These are phyloP conservation scores for Neelides folsomi DNA, from an alignment of 2,888 invertebrate species.

Conservation along the genomic window DNA sequence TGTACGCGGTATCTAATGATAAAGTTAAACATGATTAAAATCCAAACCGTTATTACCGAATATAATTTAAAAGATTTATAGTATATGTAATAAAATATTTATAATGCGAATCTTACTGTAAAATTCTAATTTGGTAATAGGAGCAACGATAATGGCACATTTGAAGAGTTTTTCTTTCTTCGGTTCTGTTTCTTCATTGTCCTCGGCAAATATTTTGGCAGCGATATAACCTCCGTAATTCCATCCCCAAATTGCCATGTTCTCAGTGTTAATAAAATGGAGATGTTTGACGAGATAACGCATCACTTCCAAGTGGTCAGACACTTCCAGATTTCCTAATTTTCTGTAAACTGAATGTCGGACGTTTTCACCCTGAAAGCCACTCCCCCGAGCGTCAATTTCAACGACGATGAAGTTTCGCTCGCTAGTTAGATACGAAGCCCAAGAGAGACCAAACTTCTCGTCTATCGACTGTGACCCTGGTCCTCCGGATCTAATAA, in stretches of 20 bases:
- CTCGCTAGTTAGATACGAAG: conserved; percentile 67
- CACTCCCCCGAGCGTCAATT: conserved; percentile 79
- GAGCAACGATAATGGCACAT: conserved; percentile 74
- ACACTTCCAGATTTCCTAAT: conserved; percentile 58
- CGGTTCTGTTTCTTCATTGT: too few relatives aligned
- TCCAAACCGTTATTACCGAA: too few relatives aligned
- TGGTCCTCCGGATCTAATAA: conserved; percentile 51
- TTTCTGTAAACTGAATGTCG: conserved; percentile 59
- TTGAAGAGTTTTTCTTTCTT: conserved; percentile 63
- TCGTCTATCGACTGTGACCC: conserved; percentile 74
- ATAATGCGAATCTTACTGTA: conserved; percentile 17
- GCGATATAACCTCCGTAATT: conserved; percentile 82
- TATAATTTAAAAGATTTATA: too few relatives aligned
- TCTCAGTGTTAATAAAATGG: conserved; percentile 63
- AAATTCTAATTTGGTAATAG: conserved; percentile 50
- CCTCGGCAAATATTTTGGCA: conserved; percentile 59
- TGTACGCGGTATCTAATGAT: conserved; percentile 65
- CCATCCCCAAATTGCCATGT: conserved; percentile 73
- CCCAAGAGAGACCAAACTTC: conserved; percentile 65
- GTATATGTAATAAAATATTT: too few relatives aligned
- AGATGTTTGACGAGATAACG: conserved; percentile 63
- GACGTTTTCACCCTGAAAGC: conserved; percentile 63
- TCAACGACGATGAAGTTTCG: conserved; percentile 73
- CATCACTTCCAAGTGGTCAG: conserved; percentile 53
- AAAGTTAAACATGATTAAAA: neutral